Conservation (phyloP, 2,113 vertebrate genomes). For the Vireo altiloquus region DNA sequence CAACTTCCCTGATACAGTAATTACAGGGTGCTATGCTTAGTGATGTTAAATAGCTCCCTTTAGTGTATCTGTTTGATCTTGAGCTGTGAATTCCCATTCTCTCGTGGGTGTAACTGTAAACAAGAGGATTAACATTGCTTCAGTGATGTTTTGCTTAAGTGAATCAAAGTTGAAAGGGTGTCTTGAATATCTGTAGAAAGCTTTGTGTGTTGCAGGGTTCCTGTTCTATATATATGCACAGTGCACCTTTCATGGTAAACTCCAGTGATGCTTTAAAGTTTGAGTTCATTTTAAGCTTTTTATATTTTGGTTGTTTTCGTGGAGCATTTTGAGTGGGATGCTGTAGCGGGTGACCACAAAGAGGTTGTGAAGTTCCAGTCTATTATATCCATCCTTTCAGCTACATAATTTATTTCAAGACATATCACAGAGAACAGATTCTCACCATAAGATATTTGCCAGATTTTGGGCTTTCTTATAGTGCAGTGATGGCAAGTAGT, state of each 20-base stretch:
- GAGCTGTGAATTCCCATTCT: conserved; percentile 63
- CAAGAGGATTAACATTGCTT: conserved; percentile 64
- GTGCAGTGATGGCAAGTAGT: not conserved
- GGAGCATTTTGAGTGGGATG: not conserved
- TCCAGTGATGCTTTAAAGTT: not conserved
- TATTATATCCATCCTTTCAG: not conserved
- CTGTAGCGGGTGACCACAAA: not conserved
- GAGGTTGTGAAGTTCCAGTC: not conserved
- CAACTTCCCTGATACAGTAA: conserved; percentile 13
- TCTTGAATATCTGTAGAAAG: conserved; percentile 43
- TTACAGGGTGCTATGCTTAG: conserved; percentile 55
- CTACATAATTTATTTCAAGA: not conserved
- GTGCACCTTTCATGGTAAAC: not conserved
- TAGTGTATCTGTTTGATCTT: conserved; percentile 49
- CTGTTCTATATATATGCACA: not conserved
- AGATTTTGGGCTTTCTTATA: not conserved
- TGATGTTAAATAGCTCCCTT: conserved; percentile 61
- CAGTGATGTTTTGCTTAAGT: conserved; percentile 53
- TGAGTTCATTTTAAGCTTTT: conserved; percentile 10
- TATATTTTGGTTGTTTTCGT: not conserved
- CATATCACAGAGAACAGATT: not conserved
- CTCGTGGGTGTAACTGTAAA: conserved; percentile 65
- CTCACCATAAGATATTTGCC: not conserved
- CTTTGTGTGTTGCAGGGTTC: conserved; percentile 18
- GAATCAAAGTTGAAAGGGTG: conserved; percentile 48